These are phyloP conservation scores for Lytechinus pictus DNA, from an alignment of 35 echinoderm and acorn worm genomes.

Conservation along the genomic window DNA sequence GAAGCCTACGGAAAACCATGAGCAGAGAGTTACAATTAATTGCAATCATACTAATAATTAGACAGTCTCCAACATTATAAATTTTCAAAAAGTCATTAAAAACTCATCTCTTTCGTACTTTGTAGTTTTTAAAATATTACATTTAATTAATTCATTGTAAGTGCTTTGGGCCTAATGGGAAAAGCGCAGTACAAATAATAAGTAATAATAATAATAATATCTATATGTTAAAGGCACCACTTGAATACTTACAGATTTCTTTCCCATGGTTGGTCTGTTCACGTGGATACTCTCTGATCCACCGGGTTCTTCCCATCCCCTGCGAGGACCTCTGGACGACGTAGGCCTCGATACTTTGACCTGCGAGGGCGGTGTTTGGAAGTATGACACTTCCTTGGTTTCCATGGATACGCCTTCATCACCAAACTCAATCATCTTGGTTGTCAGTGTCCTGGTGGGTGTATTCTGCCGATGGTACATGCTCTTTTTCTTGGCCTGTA, in stretches of 20 bases:
- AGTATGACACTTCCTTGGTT: constrained; percentile 57
- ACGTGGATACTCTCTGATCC: background rate
- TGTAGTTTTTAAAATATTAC: too few relatives aligned
- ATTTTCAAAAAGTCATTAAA: too few relatives aligned
- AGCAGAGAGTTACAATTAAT: too few relatives aligned
- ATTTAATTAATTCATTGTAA: too few relatives aligned
- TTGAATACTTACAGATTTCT: constrained; percentile 34
- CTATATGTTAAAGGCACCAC: too few relatives aligned
- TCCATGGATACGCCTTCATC: constrained; percentile 59
- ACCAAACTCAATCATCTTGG: constrained; percentile 65
- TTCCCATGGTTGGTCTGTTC: constrained; percentile 4
- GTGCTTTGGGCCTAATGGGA: too few relatives aligned
- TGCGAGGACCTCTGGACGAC: constrained; percentile 8
- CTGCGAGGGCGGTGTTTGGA: background rate
- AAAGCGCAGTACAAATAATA: too few relatives aligned
- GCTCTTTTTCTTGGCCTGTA: constrained; percentile 37
- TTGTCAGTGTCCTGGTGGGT: constrained; percentile 40
- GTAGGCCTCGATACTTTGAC: background rate
- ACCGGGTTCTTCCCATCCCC: constrained; percentile 30
- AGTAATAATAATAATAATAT: too few relatives aligned
- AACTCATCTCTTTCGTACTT: too few relatives aligned
- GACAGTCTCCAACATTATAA: too few relatives aligned
- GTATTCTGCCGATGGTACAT: constrained; percentile 48
- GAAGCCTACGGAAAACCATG: too few relatives aligned
- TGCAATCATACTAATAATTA: too few relatives aligned